phyloP scores from a whole-genome alignment of 1,140 invertebrate species.

The Anagrus nilaparvatae region DNA sequence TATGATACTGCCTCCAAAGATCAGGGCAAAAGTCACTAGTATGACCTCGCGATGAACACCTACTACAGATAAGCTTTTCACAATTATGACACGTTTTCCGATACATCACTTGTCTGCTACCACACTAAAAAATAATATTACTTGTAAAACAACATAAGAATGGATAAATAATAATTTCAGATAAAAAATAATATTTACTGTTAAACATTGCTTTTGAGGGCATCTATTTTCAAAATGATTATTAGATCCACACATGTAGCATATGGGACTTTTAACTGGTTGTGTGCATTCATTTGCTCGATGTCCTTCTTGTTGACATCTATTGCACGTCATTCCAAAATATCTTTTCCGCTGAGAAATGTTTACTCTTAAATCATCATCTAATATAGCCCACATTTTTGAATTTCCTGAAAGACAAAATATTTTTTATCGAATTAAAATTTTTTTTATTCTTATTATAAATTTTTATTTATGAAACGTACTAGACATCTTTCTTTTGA shows the following conservation, averaged over 20 bases:
- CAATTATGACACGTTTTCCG: conserved; percentile 50
- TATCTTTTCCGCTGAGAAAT: conserved; percentile 20
- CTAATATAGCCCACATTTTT: conserved; percentile 36
- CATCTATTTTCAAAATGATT: conserved; percentile 54
- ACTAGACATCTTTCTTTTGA: conserved; percentile 48
- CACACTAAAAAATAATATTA: conserved; percentile 43
- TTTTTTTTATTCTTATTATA: not conserved
- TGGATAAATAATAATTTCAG: conserved; percentile 4
- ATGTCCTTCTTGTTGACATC: conserved; percentile 45
- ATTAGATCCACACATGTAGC: conserved; percentile 49
- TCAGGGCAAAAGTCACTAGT: conserved; percentile 50
- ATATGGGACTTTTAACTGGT: conserved; percentile 38
- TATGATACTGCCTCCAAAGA: conserved; percentile 57
- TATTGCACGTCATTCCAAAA: conserved; percentile 43
- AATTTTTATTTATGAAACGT: conserved; percentile 24
- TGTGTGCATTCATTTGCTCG: conserved; percentile 36
- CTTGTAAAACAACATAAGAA: not conserved
- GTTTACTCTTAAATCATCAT: conserved; percentile 28
- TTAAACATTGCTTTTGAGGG: conserved; percentile 53
- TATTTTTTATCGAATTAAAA: conserved; percentile 6
- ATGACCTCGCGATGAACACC: conserved; percentile 52
- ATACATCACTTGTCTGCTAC: conserved; percentile 46
- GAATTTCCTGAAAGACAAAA: conserved; percentile 34
- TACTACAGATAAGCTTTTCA: conserved; percentile 40
- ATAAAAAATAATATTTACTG: conserved; percentile 35